These are phyloP conservation scores for Porphyrio hochstetteri DNA, from an alignment of 2,113 vertebrate species.

Conservation along the genomic window DNA sequence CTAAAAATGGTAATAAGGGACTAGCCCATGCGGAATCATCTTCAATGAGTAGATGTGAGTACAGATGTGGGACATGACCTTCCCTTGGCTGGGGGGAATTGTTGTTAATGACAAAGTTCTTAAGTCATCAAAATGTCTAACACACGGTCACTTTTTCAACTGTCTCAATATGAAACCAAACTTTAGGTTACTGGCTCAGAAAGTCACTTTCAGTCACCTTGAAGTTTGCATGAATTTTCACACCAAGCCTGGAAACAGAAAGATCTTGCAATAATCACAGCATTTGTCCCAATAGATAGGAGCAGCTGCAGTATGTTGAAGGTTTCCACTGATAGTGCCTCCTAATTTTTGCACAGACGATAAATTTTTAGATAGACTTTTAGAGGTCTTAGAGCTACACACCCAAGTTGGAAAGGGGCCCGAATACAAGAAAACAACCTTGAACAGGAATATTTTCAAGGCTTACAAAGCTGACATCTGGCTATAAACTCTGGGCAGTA, in stretches of 20 bases:
- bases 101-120: not conserved
- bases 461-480: constrained; percentile 13
- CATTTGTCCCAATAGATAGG: not conserved
- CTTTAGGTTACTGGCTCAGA: not conserved
- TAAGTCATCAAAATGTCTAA: not conserved
- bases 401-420: not conserved
- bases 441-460: not conserved
- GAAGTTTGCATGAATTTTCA: not conserved
- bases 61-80: not conserved
- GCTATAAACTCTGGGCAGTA: not conserved
- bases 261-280: not conserved
- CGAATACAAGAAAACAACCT: not conserved
- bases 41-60: not conserved
- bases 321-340: fast-evolving
- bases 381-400: not conserved
- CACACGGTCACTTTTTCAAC: not conserved
- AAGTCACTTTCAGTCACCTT: not conserved
- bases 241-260: not conserved
- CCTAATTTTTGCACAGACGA: not conserved
- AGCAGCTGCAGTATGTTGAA: not conserved
- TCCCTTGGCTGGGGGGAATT: not conserved
- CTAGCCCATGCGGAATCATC: not conserved
- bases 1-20: not conserved
- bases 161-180: not conserved
- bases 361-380: not conserved